A percentile compares a stretch with the other conserved stretches of the same genome.
Conservation (phyloP, 2,797 vertebrate species). For the Pagetopsis macropterus region DNA sequence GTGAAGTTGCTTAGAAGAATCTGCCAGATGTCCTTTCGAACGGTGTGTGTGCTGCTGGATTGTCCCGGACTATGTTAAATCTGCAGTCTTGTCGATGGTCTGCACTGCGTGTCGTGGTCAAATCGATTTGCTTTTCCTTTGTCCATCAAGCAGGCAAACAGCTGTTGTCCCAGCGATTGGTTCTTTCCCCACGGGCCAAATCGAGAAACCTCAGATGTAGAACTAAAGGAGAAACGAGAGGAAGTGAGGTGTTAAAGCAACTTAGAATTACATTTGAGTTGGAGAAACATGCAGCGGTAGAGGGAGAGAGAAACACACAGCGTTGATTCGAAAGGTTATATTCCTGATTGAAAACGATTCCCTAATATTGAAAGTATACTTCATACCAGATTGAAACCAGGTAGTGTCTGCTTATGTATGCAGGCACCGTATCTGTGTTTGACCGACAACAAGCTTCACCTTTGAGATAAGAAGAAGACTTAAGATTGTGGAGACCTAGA, state of each 20-base stretch:
- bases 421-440: not conserved
- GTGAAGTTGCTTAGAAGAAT: not conserved
- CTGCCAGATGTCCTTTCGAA: not conserved
- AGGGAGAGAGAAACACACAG: constrained; percentile 31
- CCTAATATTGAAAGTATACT: constrained; percentile 36
- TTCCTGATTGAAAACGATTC: constrained; percentile 32
- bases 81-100: not conserved
- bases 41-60: not conserved
- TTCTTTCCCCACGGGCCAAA: constrained; percentile 13
- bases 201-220: constrained; percentile 31
- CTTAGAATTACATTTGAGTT: constrained; percentile 28
- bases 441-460: constrained; percentile 15
- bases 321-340: constrained; percentile 28
- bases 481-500: not conserved
- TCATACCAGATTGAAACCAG: constrained; percentile 11
- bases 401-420: constrained; percentile 31
- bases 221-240: constrained; percentile 27
- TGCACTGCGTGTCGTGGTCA: not conserved
- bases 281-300: constrained; percentile 14
- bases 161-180: not conserved
- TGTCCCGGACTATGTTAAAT: not conserved
- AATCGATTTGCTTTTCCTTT: not conserved
- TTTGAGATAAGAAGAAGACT: constrained; percentile 7
- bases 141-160: constrained; percentile 14
- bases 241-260: constrained; percentile 26